Base-by-base conservation (phyloP, 2,113 vertebrate genomes). In the Galbula dea region DNA sequence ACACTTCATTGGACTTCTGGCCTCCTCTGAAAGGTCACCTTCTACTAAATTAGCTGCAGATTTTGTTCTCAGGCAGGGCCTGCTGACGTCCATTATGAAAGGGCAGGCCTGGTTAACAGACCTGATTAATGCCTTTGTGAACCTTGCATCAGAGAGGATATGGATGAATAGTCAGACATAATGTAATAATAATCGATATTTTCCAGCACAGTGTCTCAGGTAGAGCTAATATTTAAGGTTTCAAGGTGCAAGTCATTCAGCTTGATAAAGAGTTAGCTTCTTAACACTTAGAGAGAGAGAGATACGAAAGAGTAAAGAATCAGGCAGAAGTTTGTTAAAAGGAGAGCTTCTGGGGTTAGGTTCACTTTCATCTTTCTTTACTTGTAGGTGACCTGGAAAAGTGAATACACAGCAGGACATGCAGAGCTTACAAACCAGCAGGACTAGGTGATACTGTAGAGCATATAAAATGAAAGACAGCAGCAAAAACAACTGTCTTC, bases 1-100 rank as follows among this genome's bases (percentile, higher is more conserved):
- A 85, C 19, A 37, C 36, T 87, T 30, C 39, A 30, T 22, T 88
- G 75, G n/a, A 15, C 36, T 88, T 61, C 43, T 29, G 57, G 22
- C 39, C 20, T 89, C 32, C 68, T 88, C 43, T 74, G 75, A 92
- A 96, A 94, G 63, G 72, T 93, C 89, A 71, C 12, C 21, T 83
- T 85, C 51, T 91, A 78, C 59, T 83, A 83, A 89, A 93, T 88
- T 77, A 92, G 61, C 63, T 77, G 23, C 59, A 77, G 48, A 83
- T 45, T 52, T 91, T 57, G 26, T 76, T 87, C 46, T 79, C 59
- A 83, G 59, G 55, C 51, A 77, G 48, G 41, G 22, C 24, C 45
- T 23, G 23, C 67, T 85, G 79, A 71, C 0, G 1, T 73, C 54
- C 76, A 1, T 39, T 58, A 49, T 0, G 2, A 62, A 68, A 79